phyloP scores from a whole-genome alignment of 1,140 invertebrate species.

The Pararge aegeria region DNA sequence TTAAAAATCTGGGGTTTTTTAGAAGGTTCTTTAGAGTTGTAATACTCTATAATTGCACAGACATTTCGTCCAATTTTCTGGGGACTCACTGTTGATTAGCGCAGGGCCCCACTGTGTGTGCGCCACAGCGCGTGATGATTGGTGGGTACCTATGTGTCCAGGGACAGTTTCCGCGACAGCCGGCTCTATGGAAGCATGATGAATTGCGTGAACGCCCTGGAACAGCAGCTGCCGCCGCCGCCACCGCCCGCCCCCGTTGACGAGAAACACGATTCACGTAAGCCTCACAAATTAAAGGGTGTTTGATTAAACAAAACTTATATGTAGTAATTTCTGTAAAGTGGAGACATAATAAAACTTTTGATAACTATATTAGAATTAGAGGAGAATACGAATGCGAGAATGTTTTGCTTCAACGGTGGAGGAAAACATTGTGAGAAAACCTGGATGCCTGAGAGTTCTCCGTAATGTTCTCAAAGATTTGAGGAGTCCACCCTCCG shows the following conservation, averaged over 20 bases:
- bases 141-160: slow-evolving; percentile 53
- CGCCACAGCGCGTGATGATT: slow-evolving; percentile 20
- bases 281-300: slow-evolving; percentile 62
- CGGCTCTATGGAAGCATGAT: slow-evolving; percentile 89
- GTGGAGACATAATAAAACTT: no score
- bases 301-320: background rate
- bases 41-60: no score
- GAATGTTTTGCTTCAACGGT: no score
- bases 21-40: no score
- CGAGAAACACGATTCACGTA: slow-evolving; percentile 91
- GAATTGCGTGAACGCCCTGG: slow-evolving; percentile 91
- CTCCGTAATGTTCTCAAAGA: no score
- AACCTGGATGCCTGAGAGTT: no score
- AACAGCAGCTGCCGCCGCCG: slow-evolving; percentile 87
- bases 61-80: background rate
- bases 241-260: slow-evolving; percentile 88
- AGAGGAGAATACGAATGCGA: no score
- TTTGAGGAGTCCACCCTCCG: no score
- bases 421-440: no score
- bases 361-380: no score
- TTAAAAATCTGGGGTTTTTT: no score
- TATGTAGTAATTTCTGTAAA: background rate
- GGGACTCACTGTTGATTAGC: background rate
- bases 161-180: slow-evolving; percentile 77
- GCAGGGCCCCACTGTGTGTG: background rate